Base-by-base conservation (phyloP, 2,797 vertebrate species). In the Bradypodion pumilum region DNA sequence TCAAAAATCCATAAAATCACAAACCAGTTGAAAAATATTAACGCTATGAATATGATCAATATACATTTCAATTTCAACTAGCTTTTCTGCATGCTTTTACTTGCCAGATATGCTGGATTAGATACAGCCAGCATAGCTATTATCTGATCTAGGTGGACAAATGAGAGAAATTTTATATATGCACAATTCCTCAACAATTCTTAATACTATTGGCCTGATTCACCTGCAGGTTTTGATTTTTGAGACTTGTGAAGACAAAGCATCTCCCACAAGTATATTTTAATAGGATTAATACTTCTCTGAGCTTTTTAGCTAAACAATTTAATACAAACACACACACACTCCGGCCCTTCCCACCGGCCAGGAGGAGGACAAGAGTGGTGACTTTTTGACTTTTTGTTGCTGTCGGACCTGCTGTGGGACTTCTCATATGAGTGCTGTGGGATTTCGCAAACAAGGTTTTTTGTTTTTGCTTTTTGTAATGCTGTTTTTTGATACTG, bases 121-220 rank as follows among this genome's bases (percentile, higher is more conserved):
- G 4, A 63, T 63, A n/a, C 27, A 63, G 62, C 25, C 29, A n/a
- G 12, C 29, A 65, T n/a, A 29, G 29, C 27, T 10, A 29, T 29
- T 27, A 25, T 27, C 12, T 62, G 23, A 62, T 37, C 32, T 37
- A 35, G 52, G 49, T 7, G 27, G 10, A 59, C 10, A 75, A 1
- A 37, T 37, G 37, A 5, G 2, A 59, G 35, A 37, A 27, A 19
- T 29, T 40, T 9, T 37, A 7, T n/a, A n/a, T n/a, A n/a, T n/a
- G n/a, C n/a, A n/a, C n/a, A n/a, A 69, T 15, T 80, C 52, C 44
- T n/a, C 68, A 80, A 13, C 19, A 79, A 70, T 80, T 70, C 23
- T 60, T 32, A 69, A 27, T 7, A 16, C 44, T 42, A 42, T 10
- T 72, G 52, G 29, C 56, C n/a, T n/a, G n/a, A n/a, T n/a, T n/a